Evolutionary conservation across 2,797 vertebrate genomes (phyloP).

Genomic region (Rhinogobio ventralis): DNA sequence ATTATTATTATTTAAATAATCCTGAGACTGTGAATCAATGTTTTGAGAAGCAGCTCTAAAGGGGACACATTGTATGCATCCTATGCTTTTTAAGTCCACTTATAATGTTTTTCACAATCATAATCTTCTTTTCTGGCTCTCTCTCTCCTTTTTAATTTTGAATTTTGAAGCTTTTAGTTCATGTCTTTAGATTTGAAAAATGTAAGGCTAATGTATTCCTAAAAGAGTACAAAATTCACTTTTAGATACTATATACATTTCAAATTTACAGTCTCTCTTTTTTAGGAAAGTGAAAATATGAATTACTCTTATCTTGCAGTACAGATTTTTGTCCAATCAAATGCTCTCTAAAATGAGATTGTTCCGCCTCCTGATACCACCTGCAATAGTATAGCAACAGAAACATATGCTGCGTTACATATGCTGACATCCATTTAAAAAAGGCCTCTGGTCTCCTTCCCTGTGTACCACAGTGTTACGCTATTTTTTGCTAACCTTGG

Average conservation of each 20-base stretch:
- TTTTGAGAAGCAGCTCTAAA: background rate
- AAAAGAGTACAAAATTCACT: background rate
- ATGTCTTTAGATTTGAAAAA: background rate
- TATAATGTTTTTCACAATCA: background rate
- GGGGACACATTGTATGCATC: background rate
- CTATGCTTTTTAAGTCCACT: background rate
- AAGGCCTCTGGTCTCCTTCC: too few species aligned
- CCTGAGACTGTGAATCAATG: background rate
- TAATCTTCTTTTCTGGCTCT: background rate
- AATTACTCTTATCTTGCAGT: background rate
- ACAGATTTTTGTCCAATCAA: background rate
- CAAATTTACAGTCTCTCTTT: background rate
- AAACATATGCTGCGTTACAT: too few species aligned
- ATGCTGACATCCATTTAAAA: too few species aligned
- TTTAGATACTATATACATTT: background rate
- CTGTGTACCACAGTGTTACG: too few species aligned
- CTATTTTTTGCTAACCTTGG: too few species aligned
- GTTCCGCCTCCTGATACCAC: background rate
- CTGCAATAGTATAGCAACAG: background rate
- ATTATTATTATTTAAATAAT: background rate
- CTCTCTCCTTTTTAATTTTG: background rate
- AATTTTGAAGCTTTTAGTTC: background rate
- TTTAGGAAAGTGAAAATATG: background rate
- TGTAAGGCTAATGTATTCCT: background rate
- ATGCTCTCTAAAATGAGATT: background rate